A percentile compares a stretch with the other conserved stretches of the same genome.
Evolutionary conservation across 2,797 vertebrate genomes (phyloP).

Genomic region (Xenentodon cancila): DNA sequence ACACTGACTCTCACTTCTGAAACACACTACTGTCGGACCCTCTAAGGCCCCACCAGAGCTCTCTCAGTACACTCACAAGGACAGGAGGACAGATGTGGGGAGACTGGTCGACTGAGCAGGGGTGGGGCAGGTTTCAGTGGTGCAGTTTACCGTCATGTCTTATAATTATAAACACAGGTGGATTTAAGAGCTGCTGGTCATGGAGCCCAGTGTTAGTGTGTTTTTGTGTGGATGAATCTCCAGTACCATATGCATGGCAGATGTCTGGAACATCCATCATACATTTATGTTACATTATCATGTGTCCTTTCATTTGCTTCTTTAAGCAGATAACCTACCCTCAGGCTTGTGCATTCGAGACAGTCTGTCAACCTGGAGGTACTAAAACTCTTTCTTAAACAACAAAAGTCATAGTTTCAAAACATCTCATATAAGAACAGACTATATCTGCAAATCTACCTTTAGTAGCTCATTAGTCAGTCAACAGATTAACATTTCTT

Average conservation of each 20-base stretch:
- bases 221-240: constrained; percentile 9
- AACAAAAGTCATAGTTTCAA: no score
- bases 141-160: constrained; percentile 28
- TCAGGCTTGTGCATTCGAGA: neutral
- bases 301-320: neutral
- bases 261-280: constrained; percentile 31
- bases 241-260: constrained; percentile 49
- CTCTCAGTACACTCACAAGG: constrained; percentile 5
- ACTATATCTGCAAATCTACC: no score
- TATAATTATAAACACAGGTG: constrained; percentile 64
- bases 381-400: no score
- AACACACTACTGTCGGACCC: constrained; percentile 41
- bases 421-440: no score
- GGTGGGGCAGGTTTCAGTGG: constrained; percentile 37
- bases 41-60: constrained; percentile 12
- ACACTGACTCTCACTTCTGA: constrained; percentile 48
- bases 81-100: constrained; percentile 49
- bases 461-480: no score
- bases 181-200: constrained; percentile 18
- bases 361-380: neutral
- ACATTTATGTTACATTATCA: neutral
- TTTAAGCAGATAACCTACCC: neutral
- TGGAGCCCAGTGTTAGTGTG: constrained; percentile 2
- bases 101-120: constrained; percentile 1
- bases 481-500: no score